These are phyloP conservation scores for Malurus leucopterus DNA, from an alignment of 2,797 vertebrate species.

Conservation along the genomic window DNA sequence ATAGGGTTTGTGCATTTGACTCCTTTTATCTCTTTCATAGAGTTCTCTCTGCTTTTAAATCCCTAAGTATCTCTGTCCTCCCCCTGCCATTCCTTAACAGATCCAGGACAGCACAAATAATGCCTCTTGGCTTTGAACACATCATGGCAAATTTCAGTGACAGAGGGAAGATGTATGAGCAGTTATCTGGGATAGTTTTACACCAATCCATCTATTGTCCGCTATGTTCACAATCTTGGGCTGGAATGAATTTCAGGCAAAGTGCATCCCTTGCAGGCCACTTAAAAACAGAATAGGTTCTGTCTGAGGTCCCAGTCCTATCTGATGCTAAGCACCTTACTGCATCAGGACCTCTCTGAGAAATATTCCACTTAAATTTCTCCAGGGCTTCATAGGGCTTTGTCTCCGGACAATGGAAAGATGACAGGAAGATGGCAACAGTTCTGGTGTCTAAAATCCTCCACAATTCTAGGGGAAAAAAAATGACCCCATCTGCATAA, in stretches of 20 bases:
- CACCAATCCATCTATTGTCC: slow-evolving; percentile 66
- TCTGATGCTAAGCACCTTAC: slow-evolving; percentile 60
- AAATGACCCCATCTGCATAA: not conserved
- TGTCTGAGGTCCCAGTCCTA: slow-evolving; percentile 26
- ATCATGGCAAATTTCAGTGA: slow-evolving; percentile 66
- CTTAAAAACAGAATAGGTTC: slow-evolving; percentile 50
- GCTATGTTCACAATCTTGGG: slow-evolving; percentile 48
- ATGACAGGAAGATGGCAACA: slow-evolving; percentile 35
- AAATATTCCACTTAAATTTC: slow-evolving; percentile 28
- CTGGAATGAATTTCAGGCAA: slow-evolving; percentile 49
- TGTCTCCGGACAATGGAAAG: slow-evolving; percentile 31
- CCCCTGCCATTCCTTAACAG: slow-evolving; percentile 65
- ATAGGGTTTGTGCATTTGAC: slow-evolving; percentile 66
- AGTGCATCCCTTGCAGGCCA: slow-evolving; percentile 20
- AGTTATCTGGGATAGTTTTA: slow-evolving; percentile 66
- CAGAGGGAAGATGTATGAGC: slow-evolving; percentile 59
- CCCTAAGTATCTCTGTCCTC: slow-evolving; percentile 64
- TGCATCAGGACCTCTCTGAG: not conserved
- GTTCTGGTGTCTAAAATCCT: slow-evolving; percentile 9
- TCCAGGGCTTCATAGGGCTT: not conserved
- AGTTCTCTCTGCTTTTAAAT: slow-evolving; percentile 66
- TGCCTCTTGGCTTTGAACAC: slow-evolving; percentile 64
- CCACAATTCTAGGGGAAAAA: not conserved
- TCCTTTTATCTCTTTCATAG: slow-evolving; percentile 67
- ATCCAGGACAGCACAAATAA: slow-evolving; percentile 69